Percentiles rank a stretch among this genome's conserved stretches.
phyloP scores from a whole-genome alignment of 2,113 vertebrate genomes.

The Malurus cyaneus region DNA sequence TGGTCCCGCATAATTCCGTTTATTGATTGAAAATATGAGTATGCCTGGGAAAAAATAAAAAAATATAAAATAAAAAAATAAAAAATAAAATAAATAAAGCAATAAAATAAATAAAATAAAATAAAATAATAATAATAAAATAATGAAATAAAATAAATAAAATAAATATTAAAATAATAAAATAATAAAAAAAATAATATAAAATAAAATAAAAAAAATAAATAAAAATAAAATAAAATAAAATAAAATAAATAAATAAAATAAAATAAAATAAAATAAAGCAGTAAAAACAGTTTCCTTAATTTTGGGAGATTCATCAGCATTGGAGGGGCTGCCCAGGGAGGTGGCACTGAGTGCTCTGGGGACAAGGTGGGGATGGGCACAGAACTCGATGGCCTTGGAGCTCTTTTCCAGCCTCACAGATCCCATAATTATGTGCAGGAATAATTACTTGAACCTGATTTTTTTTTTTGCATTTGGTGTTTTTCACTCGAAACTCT shows the following conservation, averaged over 20 bases:
- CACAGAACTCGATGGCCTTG: no score
- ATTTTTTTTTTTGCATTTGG: background rate
- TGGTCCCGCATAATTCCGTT: background rate
- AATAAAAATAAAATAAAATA: no score
- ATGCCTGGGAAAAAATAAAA: background rate
- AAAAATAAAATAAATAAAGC: no score
- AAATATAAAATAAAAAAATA: no score
- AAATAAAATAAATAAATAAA: no score
- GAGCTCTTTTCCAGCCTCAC: background rate
- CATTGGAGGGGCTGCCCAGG: background rate
- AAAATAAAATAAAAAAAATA: no score
- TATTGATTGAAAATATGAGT: rapidly evolving
- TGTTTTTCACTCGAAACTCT: background rate
- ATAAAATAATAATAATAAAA: no score
- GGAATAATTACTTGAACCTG: background rate
- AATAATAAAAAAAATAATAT: no score
- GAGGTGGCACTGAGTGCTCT: background rate
- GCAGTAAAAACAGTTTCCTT: background rate
- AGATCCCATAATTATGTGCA: background rate
- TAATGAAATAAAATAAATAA: no score
- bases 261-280: no score
- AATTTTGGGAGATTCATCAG: background rate
- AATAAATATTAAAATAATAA: no score
- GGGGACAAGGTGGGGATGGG: background rate
- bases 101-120: no score